Percentiles rank a stretch among this genome's conserved stretches.
phyloP scores from a whole-genome alignment of 2,113 vertebrate species.

The Coryphaenoides rupestris region DNA sequence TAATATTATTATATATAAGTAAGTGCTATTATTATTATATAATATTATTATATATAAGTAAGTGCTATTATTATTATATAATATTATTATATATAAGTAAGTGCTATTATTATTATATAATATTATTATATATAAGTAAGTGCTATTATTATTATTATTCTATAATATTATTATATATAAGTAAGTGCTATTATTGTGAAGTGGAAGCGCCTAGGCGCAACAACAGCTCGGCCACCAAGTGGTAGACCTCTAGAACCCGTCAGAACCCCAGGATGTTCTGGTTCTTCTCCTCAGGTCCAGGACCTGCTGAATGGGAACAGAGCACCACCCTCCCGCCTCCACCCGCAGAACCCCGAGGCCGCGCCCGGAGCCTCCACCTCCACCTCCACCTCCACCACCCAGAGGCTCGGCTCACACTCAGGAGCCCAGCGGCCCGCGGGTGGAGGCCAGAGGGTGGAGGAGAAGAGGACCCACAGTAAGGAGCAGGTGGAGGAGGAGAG shows the following conservation, averaged over 20 bases:
- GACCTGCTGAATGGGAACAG: conserved; percentile 29
- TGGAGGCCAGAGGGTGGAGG: background rate
- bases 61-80: no score
- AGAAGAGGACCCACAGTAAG: conserved; percentile 41
- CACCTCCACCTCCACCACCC: conserved; percentile 26
- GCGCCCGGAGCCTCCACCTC: conserved; percentile 24
- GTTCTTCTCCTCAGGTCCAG: conserved; percentile 23
- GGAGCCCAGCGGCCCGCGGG: background rate
- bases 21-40: no score
- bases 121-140: no score
- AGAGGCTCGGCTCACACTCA: background rate
- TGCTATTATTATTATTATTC: no score
- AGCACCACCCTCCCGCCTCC: conserved; percentile 11
- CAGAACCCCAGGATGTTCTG: background rate
- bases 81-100: no score
- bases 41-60: no score
- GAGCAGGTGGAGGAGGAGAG: conserved; percentile 57
- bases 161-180: no score
- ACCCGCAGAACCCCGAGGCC: background rate
- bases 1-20: no score
- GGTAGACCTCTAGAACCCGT: background rate
- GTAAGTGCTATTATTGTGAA: no score
- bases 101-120: no score
- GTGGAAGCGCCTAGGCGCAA: no score
- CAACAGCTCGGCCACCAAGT: no score